phyloP scores from a whole-genome alignment of 2,113 vertebrate genomes.

The Neomonachus schauinslandi region DNA sequence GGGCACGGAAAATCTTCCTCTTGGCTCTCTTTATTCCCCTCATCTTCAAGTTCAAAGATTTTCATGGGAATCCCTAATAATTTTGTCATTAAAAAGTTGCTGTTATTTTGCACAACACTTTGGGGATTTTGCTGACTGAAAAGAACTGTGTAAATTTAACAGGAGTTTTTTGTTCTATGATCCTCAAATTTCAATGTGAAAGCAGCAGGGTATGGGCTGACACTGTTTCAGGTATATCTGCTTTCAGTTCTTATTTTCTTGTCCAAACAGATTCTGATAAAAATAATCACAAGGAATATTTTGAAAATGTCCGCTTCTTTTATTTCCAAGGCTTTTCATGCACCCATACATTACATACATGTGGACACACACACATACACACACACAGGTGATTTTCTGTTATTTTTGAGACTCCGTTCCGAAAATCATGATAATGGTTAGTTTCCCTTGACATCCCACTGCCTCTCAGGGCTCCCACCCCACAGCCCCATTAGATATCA shows the following conservation, averaged over 20 bases:
- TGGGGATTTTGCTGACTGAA: neutral
- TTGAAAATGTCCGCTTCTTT: neutral
- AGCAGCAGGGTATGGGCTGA: neutral
- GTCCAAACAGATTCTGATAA: neutral
- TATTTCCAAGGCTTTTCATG: neutral
- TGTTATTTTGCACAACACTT: neutral
- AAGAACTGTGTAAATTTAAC: neutral
- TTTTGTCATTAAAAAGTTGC: neutral
- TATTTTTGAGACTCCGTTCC: neutral
- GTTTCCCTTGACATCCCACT: neutral
- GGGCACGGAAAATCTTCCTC: neutral
- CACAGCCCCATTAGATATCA: neutral
- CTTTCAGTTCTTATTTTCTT: conserved; percentile 31
- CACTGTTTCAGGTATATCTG: neutral
- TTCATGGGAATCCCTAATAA: conserved; percentile 17
- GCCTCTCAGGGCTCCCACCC: too few species aligned
- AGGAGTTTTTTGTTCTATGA: conserved; percentile 4
- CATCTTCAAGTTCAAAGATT: neutral
- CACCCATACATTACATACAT: neutral
- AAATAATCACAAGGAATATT: neutral
- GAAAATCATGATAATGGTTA: neutral
- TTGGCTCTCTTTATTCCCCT: neutral
- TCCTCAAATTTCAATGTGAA: conserved; percentile 15
- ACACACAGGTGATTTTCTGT: neutral
- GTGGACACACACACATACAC: neutral